phyloP scores from a whole-genome alignment of 2,888 invertebrate species.

The Cybosia mesomella region DNA sequence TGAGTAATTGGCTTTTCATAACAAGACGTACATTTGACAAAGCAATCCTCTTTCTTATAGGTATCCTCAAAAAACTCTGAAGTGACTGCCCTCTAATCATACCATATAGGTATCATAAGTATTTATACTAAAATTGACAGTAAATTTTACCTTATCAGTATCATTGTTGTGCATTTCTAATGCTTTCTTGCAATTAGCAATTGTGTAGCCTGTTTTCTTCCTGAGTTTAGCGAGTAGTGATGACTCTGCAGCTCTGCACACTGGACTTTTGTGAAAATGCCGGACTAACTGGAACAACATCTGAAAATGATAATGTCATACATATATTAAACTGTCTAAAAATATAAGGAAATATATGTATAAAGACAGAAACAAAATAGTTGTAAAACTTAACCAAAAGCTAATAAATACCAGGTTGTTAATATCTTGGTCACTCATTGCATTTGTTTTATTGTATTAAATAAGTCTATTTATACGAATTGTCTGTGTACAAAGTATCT shows the following conservation, averaged over 20 bases:
- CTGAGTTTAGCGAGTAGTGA: slow-evolving; percentile 93
- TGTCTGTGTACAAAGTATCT: no score
- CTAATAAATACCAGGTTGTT: no score
- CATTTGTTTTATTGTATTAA: no score
- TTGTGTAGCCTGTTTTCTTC: slow-evolving; percentile 98
- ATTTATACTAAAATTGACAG: background rate
- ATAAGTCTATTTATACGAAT: background rate
- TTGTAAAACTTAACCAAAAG: background rate
- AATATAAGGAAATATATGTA: background rate
- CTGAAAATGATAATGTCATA: slow-evolving; percentile 67
- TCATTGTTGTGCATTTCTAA: slow-evolving; percentile 96
- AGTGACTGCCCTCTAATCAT: no score
- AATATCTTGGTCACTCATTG: no score
- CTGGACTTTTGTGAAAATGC: slow-evolving; percentile 86
- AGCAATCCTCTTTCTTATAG: no score
- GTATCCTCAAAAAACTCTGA: no score
- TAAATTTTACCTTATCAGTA: slow-evolving; percentile 89
- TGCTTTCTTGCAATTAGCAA: slow-evolving; percentile 98
- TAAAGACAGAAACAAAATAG: background rate
- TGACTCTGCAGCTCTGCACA: slow-evolving; percentile 88
- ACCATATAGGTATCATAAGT: no score
- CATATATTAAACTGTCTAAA: background rate
- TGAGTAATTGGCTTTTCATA: no score
- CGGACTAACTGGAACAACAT: slow-evolving; percentile 88
- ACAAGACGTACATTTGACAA: no score